Conservation (phyloP, 2,888 invertebrate genomes). For the Andrena marginata region DNA sequence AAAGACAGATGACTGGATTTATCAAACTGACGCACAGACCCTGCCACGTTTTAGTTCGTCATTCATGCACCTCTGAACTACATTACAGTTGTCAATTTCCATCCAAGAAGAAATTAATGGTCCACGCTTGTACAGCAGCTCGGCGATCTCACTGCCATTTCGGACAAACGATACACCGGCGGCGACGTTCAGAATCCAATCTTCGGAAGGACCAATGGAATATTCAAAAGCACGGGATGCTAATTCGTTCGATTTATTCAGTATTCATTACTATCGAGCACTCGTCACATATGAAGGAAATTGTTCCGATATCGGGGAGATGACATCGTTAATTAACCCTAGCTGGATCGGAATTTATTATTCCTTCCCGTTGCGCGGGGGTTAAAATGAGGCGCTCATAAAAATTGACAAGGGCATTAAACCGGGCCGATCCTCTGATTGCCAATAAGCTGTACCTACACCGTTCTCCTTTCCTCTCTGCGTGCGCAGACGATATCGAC, state of each 20-base stretch:
- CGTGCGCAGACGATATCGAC: slow-evolving; percentile 47
- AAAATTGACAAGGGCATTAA: slow-evolving; percentile 49
- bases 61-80: background rate
- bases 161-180: background rate
- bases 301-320: background rate
- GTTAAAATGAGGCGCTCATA: slow-evolving; percentile 31
- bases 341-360: slow-evolving; percentile 23
- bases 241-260: background rate
- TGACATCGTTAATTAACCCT: slow-evolving; percentile 11
- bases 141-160: background rate
- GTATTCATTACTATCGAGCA: background rate
- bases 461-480: slow-evolving; percentile 25
- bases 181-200: background rate
- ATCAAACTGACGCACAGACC: background rate
- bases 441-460: slow-evolving; percentile 38
- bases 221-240: background rate
- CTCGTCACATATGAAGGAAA: background rate
- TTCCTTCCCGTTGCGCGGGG: background rate
- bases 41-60: background rate
- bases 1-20: background rate
- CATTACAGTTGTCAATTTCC: background rate
- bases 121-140: background rate
- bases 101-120: background rate
- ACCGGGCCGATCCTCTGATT: slow-evolving; percentile 31
- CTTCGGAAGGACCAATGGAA: background rate